Base-by-base conservation (phyloP, 2,113 vertebrate species). In the Ictalurus punctatus region DNA sequence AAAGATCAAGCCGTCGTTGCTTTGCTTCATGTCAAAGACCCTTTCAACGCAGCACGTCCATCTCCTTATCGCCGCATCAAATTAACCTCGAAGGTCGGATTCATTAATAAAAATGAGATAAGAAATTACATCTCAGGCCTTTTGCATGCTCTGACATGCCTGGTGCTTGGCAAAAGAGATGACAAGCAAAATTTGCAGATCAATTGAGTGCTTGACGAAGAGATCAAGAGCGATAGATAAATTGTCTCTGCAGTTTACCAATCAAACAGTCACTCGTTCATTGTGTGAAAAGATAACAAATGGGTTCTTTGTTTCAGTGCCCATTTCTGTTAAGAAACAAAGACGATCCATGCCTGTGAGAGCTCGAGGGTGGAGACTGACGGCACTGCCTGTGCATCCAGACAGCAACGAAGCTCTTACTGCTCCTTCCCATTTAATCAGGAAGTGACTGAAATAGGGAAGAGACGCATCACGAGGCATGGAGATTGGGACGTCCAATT, bases 21-120 rank as follows among this genome's bases (percentile, higher is more conserved):
- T 83, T 85, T 80, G 81, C 44, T 89, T 90, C 86, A 78, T 54
- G 61, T 78, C 40, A 30, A 67, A 85, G 73, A 76, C 54, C 84
- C 54, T 78, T 90, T 90, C 69, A 85, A 84, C 56, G 5, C n/a
- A 69, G 61, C 83, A 59, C 86, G 87, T 91, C 91, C 59, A 21
- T 90, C 87, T 61, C 87, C 84, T 88, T 86, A 89, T 86, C 78
- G 78, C 81, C 25, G 90, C 90, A 92, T 91, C 83, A 58, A 91
- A 92, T 92, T 92, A 92, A 93, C 92, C 92, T 17, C 58, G 2
- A 61, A 87, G 90, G 90, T 91, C 90, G 91, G 85, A 88, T 90
- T 92, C 90, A 92, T 92, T 93, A 92, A 92, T 91, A 92, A 91
- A 92, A 91, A 92, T 86, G 88, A 88, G 92, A 93, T 92, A 90